These are phyloP conservation scores for Paradoxurus hermaphroditus DNA, from an alignment of 2,113 vertebrate genomes.

Conservation along the genomic window DNA sequence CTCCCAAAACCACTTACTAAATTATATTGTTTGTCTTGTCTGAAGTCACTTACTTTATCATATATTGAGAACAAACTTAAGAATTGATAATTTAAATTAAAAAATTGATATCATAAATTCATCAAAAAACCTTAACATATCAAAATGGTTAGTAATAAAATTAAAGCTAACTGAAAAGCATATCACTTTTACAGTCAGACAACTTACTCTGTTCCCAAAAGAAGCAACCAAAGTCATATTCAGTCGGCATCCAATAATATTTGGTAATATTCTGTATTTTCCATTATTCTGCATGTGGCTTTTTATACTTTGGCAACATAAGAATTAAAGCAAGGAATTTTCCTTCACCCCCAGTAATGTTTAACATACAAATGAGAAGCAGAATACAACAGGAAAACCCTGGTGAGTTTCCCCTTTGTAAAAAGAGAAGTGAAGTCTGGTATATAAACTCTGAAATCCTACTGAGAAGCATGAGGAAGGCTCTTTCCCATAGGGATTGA, in stretches of 20 bases:
- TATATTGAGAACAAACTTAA: not conserved
- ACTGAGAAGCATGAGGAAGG: not conserved
- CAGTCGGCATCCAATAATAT: not conserved
- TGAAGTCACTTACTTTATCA: not conserved
- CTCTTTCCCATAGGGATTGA: not conserved
- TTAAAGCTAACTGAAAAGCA: not conserved
- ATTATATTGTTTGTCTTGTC: not conserved
- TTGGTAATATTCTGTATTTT: not conserved
- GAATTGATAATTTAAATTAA: not conserved
- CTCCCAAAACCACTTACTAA: not conserved
- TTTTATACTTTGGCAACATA: not conserved
- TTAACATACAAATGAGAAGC: not conserved
- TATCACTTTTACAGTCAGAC: not conserved
- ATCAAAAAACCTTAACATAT: not conserved
- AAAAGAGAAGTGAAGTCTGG: not conserved
- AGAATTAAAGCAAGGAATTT: not conserved
- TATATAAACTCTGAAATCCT: not conserved
- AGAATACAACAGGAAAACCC: not conserved
- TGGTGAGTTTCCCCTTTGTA: not conserved
- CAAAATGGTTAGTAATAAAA: not conserved
- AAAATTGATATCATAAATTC: not conserved
- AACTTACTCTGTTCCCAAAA: not conserved
- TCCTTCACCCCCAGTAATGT: fast-evolving
- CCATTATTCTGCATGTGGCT: not conserved
- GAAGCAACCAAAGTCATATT: not conserved